Percentiles rank a stretch among this genome's conserved stretches.
These are phyloP conservation scores for Saxicola maurus DNA, from an alignment of 2,797 vertebrate species.

Conservation along the genomic window DNA sequence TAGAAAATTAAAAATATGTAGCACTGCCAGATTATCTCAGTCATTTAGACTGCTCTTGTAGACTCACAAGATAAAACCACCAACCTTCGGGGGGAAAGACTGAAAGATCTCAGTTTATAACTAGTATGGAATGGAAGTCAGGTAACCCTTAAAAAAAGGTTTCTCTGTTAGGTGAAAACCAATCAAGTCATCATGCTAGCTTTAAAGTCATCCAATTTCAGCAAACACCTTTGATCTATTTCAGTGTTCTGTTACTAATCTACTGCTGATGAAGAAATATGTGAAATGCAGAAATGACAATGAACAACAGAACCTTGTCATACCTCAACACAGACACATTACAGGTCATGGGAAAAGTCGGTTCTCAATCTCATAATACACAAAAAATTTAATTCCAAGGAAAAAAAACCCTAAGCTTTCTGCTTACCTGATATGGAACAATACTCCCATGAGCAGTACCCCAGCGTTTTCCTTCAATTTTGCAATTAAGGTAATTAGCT, in stretches of 20 bases:
- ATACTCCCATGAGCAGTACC: constrained; percentile 93
- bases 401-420: not conserved
- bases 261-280: constrained; percentile 25
- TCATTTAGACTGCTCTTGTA: not conserved
- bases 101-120: not conserved
- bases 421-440: constrained; percentile 91
- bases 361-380: not conserved
- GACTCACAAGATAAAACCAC: not conserved
- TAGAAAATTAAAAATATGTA: not conserved
- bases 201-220: constrained; percentile 50
- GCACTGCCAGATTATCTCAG: not conserved
- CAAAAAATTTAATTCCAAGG: not conserved
- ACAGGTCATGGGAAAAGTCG: constrained; percentile 8
- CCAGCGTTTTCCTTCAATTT: constrained; percentile 86
- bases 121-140: not conserved
- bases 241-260: constrained; percentile 63
- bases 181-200: not conserved
- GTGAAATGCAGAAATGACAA: constrained; percentile 18
- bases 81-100: not conserved
- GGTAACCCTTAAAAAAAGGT: not conserved
- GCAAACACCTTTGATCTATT: constrained; percentile 55
- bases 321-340: not conserved
- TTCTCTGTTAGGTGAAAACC: not conserved
- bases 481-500: constrained; percentile 87
- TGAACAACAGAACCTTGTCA: constrained; percentile 54